These are phyloP conservation scores for Conomelus anceps DNA, from an alignment of 2,888 invertebrate species.

Conservation along the genomic window DNA sequence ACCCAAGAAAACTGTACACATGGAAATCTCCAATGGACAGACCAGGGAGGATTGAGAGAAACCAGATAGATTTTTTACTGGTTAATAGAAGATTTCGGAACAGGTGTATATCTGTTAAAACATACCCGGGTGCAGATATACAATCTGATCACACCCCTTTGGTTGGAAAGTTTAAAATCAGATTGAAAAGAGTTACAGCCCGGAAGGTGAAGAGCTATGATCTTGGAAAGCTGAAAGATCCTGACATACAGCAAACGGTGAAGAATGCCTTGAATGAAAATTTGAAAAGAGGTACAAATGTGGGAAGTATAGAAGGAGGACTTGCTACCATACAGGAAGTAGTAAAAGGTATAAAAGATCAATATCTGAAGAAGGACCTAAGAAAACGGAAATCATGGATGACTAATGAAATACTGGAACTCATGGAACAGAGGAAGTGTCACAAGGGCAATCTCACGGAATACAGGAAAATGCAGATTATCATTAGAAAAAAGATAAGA, in stretches of 20 bases:
- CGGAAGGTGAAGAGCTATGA: slow-evolving; percentile 6
- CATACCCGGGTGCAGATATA: slow-evolving; percentile 18
- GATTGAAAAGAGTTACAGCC: not conserved
- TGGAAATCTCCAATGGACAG: slow-evolving; percentile 16
- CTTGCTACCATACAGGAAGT: too few relatives aligned
- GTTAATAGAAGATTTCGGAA: slow-evolving; percentile 17
- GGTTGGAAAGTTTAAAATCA: slow-evolving; percentile 11
- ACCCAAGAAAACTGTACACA: slow-evolving; percentile 10
- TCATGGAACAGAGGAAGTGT: too few relatives aligned
- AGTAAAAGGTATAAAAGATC: too few relatives aligned
- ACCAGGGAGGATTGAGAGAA: slow-evolving; percentile 10
- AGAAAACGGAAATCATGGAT: too few relatives aligned
- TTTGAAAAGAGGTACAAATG: too few relatives aligned
- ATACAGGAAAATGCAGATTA: too few relatives aligned
- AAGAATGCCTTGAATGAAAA: not conserved
- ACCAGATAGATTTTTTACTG: slow-evolving; percentile 17
- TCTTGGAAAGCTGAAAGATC: slow-evolving; percentile 4
- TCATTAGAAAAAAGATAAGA: too few relatives aligned
- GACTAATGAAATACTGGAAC: too few relatives aligned
- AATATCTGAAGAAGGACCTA: too few relatives aligned
- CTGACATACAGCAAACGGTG: not conserved
- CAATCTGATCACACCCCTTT: slow-evolving; percentile 13
- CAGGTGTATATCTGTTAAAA: slow-evolving; percentile 5
- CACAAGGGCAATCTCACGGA: too few relatives aligned
- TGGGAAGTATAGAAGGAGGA: too few relatives aligned